Evolutionary conservation across 1,140 invertebrate species (phyloP), one percentile per base, ranked within the genome.

Genomic region (Papilio aristodemus): DNA sequence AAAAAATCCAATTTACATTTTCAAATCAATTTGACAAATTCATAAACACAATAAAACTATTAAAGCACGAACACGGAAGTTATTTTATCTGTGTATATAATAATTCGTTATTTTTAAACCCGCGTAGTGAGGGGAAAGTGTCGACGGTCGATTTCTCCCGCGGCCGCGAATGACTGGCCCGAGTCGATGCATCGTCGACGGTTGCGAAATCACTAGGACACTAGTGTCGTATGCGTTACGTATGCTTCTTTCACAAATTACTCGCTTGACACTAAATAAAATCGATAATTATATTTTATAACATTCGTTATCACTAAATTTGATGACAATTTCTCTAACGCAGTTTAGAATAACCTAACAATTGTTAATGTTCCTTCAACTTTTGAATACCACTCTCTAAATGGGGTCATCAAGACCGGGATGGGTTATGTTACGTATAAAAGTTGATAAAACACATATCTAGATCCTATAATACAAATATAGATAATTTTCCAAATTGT

Each of bases 191-290:
- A 50, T 66, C 63, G 27, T 27, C 27, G 39, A 22, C 27, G 58
- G 27, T 66, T 66, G 63, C 63, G 41, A 66, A 43, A 66, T 46
- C 63, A 36, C 43, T 8, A 10, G 13, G 27, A 36, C 38, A 27
- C 63, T 66, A 66, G 63, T 66, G 63, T 66, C 63, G 63, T 64
- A 46, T 63, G 14, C 37, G 17, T 50, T 66, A 66, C 63, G 63
- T 50, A 66, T 50, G 27, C 41, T 50, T 66, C 3, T 46, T 64
- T 25, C 22, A 14, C 25, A 14, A 46, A 66, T 50, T 37, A 36
- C 39, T 36, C 0, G 27, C 22, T 41, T 41, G 4, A 43, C n/a
- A 43, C 41, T 43, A 43, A 43, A 43, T 43, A 43, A 14, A 14
- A n/a, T 17, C n/a, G 6, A 43, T 14, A 14, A 43, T 7, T 3